Evolutionary conservation across 2,113 vertebrate genomes (phyloP).

Genomic region (Ahaetulla prasina): DNA sequence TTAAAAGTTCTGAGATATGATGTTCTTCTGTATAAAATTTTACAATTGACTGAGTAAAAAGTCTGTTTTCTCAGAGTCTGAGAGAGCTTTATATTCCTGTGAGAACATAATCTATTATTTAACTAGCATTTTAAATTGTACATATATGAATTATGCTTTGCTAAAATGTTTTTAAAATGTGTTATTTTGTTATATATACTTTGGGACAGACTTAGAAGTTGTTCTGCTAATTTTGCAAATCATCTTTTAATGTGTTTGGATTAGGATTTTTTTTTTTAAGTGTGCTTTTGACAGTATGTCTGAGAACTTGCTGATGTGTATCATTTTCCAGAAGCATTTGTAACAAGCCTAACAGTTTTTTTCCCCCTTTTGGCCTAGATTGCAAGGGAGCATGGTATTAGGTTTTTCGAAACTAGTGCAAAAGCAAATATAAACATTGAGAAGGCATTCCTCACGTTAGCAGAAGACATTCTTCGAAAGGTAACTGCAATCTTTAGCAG

Average conservation of each 20-base stretch:
- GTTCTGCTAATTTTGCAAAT: not conserved
- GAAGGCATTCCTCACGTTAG: slow-evolving; percentile 99
- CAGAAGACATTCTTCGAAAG: slow-evolving; percentile 99
- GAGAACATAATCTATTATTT: not conserved
- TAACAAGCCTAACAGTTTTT: not conserved
- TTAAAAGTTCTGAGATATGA: not conserved
- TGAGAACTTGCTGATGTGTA: not conserved
- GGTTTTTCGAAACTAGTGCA: slow-evolving; percentile 98
- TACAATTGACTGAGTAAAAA: not conserved
- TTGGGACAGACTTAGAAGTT: not conserved
- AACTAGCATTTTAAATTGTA: not conserved
- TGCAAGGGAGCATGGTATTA: slow-evolving; percentile 95
- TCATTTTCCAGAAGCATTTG: not conserved
- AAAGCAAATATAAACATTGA: slow-evolving; percentile 99
- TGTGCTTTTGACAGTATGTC: too few relatives aligned
- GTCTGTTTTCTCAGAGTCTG: not conserved
- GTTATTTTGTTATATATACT: not conserved
- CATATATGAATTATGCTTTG: not conserved
- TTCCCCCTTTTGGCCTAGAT: slow-evolving; percentile 73
- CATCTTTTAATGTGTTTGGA: not conserved
- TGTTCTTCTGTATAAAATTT: not conserved
- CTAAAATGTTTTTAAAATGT: not conserved
- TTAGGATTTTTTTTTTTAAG: not conserved
- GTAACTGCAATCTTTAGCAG: slow-evolving; percentile 60
- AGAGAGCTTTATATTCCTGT: not conserved